A percentile compares a stretch with the other conserved stretches of the same genome.
These are phyloP conservation scores for Acipenser ruthenus DNA, from an alignment of 2,797 vertebrate species.

Conservation along the genomic window DNA sequence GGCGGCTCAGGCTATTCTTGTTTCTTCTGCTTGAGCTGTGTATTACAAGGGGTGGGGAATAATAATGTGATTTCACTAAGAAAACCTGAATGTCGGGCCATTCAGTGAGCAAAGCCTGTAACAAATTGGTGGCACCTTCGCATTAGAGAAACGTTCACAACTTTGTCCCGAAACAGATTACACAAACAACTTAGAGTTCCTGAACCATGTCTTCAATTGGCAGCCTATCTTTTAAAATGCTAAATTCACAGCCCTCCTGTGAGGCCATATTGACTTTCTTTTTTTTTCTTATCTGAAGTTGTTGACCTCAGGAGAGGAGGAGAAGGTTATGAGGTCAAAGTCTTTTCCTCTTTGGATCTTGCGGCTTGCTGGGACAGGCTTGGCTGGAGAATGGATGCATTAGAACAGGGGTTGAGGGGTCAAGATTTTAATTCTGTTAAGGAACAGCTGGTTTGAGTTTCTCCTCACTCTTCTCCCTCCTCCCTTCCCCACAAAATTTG, in stretches of 20 bases:
- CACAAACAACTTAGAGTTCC: constrained; percentile 43
- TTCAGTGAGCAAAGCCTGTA: constrained; percentile 12
- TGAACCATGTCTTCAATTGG: constrained; percentile 43
- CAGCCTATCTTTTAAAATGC: constrained; percentile 56
- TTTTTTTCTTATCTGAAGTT: constrained; percentile 82
- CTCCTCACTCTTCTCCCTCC: constrained; percentile 74
- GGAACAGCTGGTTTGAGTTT: constrained; percentile 99
- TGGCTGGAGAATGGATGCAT: constrained; percentile 95
- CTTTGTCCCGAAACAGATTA: constrained; percentile 49
- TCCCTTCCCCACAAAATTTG: constrained; percentile 88
- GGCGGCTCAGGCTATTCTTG: constrained; percentile 1
- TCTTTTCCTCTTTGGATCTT: constrained; percentile 98
- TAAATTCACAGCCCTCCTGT: constrained; percentile 58
- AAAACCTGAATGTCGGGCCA: not conserved
- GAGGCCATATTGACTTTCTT: constrained; percentile 66
- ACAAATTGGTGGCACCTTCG: constrained; percentile 50
- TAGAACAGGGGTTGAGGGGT: constrained; percentile 88
- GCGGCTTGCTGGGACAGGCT: constrained; percentile 89
- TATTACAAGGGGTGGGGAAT: constrained; percentile 18
- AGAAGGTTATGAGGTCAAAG: constrained; percentile 91
- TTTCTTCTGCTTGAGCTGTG: constrained; percentile 15
- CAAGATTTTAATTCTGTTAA: constrained; percentile 99
- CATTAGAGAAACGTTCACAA: constrained; percentile 43
- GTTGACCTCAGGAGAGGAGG: constrained; percentile 80
- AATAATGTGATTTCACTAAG: not conserved